These are phyloP conservation scores for Meriones unguiculatus DNA, from an alignment of 2,113 vertebrate species.

Conservation along the genomic window DNA sequence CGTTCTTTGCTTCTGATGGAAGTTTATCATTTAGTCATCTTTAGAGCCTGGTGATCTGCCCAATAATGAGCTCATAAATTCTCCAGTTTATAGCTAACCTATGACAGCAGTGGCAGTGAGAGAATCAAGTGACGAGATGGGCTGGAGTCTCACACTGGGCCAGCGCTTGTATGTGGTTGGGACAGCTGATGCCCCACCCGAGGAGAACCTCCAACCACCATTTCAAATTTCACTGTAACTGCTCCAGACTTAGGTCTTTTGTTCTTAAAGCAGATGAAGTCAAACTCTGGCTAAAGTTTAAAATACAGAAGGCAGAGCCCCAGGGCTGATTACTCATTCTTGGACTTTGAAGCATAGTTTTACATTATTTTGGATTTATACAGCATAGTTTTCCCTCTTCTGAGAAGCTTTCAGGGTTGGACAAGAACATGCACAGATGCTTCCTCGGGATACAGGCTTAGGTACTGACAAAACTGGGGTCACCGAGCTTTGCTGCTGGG, in stretches of 20 bases:
- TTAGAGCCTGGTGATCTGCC: too few species aligned
- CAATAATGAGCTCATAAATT: too few species aligned
- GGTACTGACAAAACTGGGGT: background rate
- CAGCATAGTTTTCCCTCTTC: background rate
- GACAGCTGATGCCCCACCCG: accelerated
- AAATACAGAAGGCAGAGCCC: background rate
- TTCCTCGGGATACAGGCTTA: background rate
- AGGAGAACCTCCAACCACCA: background rate
- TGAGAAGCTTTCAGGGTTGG: background rate
- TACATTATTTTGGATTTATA: background rate
- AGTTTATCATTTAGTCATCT: too few species aligned
- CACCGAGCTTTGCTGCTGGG: background rate
- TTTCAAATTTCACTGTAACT: background rate
- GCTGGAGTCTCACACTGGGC: accelerated
- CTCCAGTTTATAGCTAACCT: too few species aligned
- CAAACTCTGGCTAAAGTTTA: background rate
- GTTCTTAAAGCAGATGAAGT: background rate
- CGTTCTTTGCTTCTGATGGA: too few species aligned
- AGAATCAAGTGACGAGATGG: too few species aligned
- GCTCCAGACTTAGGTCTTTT: background rate
- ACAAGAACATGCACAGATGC: too few species aligned
- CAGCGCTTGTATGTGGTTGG: accelerated
- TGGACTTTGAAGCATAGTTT: background rate
- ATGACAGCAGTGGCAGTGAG: too few species aligned
- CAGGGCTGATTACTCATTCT: background rate